Percentiles rank a stretch among this genome's conserved stretches.
Evolutionary conservation across 2,797 vertebrate genomes (phyloP).

Genomic region (Carapus acus): DNA sequence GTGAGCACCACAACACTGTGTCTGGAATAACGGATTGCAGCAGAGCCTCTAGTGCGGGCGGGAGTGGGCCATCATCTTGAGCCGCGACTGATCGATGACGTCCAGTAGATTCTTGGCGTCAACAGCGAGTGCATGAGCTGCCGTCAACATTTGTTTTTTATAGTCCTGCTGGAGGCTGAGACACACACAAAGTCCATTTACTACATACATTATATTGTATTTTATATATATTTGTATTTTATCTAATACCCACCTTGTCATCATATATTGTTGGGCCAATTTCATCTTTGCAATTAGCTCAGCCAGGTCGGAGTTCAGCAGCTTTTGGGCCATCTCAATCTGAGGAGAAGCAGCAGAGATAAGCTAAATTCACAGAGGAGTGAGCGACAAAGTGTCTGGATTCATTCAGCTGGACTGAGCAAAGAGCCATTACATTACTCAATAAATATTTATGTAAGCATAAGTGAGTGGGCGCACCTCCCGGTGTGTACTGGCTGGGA

Average conservation of each 20-base stretch:
- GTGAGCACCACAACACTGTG: too few species aligned
- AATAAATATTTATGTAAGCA: background rate
- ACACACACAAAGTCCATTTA: too few species aligned
- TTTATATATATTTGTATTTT: too few species aligned
- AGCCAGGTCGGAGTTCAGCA: constrained; percentile 94
- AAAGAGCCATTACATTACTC: background rate
- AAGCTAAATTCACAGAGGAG: too few species aligned
- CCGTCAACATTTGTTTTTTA: constrained; percentile 98
- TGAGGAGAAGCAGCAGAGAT: too few species aligned
- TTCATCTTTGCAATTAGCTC: constrained; percentile 99
- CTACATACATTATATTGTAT: too few species aligned
- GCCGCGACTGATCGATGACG: constrained; percentile 93
- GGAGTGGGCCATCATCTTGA: constrained; percentile 87
- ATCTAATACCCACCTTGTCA: constrained; percentile 83
- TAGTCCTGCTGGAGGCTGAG: constrained; percentile 95
- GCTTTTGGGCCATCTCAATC: constrained; percentile 99
- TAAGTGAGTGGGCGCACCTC: constrained; percentile 74
- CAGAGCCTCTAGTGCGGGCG: constrained; percentile 78
- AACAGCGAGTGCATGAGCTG: constrained; percentile 93
- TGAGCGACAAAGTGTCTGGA: too few species aligned
- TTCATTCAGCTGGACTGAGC: too few species aligned
- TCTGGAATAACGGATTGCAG: too few species aligned
- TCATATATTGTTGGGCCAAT: constrained; percentile 95
- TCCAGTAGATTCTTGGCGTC: constrained; percentile 97
- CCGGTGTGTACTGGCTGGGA: constrained; percentile 93